These are phyloP conservation scores for Myotis myotis DNA, from an alignment of 2,797 vertebrate species.

Conservation along the genomic window DNA sequence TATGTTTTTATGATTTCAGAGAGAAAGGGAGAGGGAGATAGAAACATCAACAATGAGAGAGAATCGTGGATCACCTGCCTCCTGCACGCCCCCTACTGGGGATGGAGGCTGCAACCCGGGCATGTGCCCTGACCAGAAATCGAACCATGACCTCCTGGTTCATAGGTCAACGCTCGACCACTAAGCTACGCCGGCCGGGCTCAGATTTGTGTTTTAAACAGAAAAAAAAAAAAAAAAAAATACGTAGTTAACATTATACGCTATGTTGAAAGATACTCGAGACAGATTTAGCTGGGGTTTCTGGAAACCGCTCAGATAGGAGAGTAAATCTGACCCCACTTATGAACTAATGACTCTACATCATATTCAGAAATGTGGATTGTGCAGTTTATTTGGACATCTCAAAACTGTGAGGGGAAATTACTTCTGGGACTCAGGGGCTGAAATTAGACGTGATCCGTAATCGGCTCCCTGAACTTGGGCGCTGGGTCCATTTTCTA, in stretches of 20 bases:
- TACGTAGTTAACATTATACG: slow-evolving; percentile 54
- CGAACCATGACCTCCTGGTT: no score
- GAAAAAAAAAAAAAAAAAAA: slow-evolving; percentile 64
- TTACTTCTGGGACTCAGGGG: slow-evolving; percentile 82
- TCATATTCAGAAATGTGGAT: slow-evolving; percentile 64
- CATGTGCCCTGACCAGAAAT: no score
- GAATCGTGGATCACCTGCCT: no score
- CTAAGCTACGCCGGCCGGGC: neutral
- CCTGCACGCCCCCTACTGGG: no score
- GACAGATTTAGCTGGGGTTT: slow-evolving; percentile 40
- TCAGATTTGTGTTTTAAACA: slow-evolving; percentile 74
- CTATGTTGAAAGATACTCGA: slow-evolving; percentile 45
- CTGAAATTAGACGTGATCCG: slow-evolving; percentile 87
- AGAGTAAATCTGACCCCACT: slow-evolving; percentile 43
- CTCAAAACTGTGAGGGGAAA: slow-evolving; percentile 74
- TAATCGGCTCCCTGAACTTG: slow-evolving; percentile 87
- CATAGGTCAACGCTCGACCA: no score
- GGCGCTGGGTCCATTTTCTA: slow-evolving; percentile 84
- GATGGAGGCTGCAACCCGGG: no score
- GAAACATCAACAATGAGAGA: no score
- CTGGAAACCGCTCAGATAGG: slow-evolving; percentile 6
- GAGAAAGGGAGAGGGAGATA: no score
- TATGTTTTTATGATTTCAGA: no score
- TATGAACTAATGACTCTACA: slow-evolving; percentile 63
- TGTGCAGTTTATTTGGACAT: slow-evolving; percentile 70